Evolutionary conservation across 2,113 vertebrate species (phyloP), one percentile per base, ranked within the genome.

Genomic region (Myrmophylax atrothorax): DNA sequence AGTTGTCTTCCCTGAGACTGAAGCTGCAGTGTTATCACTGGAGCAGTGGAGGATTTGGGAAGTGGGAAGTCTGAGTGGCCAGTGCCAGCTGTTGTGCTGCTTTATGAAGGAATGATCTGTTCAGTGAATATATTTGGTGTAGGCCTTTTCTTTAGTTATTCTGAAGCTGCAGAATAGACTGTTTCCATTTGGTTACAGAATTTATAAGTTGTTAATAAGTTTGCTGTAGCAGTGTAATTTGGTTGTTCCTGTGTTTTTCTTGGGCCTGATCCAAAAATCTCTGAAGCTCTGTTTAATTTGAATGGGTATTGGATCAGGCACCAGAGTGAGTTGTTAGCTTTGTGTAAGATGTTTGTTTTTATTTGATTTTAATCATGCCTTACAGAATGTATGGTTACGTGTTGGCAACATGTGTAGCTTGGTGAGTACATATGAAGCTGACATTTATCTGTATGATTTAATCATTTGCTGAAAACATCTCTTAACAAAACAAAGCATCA

Each of bases 341-440:
- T 82, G 52, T 79, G 38, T 75, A 53, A 81, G 87, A 87, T 84
- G 37, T 80, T 94, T 89, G 16, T 90, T 95, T 91, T 85, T 6
- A 72, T 86, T 89, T 93, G 72, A 83, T 95, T 94, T 72, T 86
- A 96, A 91, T 90, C 2, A 68, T 87, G 92, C 66, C 66, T 95
- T 91, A 44, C 62, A 89, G 72, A 82, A 40, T 84, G 58, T 68
- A 87, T 90, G 70, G 25, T 78, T 93, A 55, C 69, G 9, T 75
- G 64, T 87, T 95, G 64, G 33, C 70, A 87, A 76, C 22, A 12
- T 7, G 44, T 75, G 29, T 90, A 79, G 40, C 31, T 47, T 67
- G 82, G 80, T 79, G 82, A 97, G 89, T 91, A 74, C 62, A 66
- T 79, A 38, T n/a, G 56, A 87, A 76, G 20, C 14, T 63, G 77